These are phyloP conservation scores for Chalcis sispes DNA, from an alignment of 2,888 invertebrate species.

Conservation along the genomic window DNA sequence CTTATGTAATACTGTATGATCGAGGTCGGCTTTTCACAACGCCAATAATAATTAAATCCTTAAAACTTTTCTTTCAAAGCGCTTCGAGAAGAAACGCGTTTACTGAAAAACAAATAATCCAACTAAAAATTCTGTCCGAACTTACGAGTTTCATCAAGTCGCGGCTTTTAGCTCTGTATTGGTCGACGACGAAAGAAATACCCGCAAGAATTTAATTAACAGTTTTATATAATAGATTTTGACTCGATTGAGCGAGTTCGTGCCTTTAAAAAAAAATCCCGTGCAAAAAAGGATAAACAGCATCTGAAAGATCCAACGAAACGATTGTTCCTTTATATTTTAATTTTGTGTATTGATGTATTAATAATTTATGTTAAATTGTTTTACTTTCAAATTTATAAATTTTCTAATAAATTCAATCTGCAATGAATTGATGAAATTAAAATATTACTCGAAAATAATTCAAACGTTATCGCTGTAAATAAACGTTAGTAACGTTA, in stretches of 20 bases:
- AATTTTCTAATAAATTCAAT: no score
- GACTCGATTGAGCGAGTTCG: neutral
- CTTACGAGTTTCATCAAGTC: neutral
- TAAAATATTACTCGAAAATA: no score
- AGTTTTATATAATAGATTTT: neutral
- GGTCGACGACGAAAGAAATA: neutral
- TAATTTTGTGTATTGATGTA: no score
- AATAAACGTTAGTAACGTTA: no score
- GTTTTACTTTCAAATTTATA: no score
- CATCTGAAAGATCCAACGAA: no score
- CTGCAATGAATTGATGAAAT: no score
- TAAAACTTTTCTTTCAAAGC: slow-evolving; percentile 22
- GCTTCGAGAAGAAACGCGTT: neutral
- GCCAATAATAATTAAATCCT: slow-evolving; percentile 33
- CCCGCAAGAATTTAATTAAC: slow-evolving; percentile 1
- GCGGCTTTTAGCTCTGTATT: neutral
- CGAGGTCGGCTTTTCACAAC: slow-evolving; percentile 2
- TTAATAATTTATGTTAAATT: no score
- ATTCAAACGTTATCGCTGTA: no score
- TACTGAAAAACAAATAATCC: neutral
- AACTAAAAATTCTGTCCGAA: neutral
- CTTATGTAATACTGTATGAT: slow-evolving; percentile 19
- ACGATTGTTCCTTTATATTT: no score
- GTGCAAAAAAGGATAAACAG: no score
- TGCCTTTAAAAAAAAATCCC: no score